phyloP scores from a whole-genome alignment of 2,113 vertebrate genomes.

The Pedionomus torquatus region DNA sequence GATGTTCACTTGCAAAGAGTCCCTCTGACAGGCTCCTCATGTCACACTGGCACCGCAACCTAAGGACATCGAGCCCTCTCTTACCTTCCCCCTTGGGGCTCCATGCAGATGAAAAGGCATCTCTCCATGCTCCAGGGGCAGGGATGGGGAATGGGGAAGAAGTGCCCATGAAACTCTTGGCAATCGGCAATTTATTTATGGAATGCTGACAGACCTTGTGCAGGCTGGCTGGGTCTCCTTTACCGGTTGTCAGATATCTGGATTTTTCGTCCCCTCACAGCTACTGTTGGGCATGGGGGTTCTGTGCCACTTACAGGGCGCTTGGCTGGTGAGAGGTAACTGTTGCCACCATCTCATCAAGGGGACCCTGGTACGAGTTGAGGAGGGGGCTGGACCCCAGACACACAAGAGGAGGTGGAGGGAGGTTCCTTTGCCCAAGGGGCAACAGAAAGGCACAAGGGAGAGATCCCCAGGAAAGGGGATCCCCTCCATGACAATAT shows the following conservation, averaged over 20 bases:
- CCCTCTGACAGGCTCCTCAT: background rate
- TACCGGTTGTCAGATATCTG: rapidly evolving
- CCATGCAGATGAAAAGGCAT: background rate
- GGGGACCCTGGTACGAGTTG: background rate
- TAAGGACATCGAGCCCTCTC: rapidly evolving
- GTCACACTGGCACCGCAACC: rapidly evolving
- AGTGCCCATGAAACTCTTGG: background rate
- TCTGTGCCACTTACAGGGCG: background rate
- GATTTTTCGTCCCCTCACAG: rapidly evolving
- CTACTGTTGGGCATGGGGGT: rapidly evolving
- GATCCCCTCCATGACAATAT: background rate
- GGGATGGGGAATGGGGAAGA: background rate
- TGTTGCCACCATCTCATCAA: background rate
- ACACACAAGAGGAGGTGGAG: background rate
- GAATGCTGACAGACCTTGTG: background rate
- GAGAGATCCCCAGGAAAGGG: background rate
- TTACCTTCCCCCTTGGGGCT: background rate
- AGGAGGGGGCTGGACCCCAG: background rate
- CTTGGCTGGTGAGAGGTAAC: rapidly evolving
- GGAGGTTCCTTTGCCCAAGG: background rate
- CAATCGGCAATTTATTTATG: background rate
- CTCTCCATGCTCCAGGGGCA: background rate
- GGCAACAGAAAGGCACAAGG: background rate
- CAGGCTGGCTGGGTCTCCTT: background rate
- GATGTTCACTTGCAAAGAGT: background rate